phyloP scores from a whole-genome alignment of 2,797 vertebrate species.

The Otus scops region DNA sequence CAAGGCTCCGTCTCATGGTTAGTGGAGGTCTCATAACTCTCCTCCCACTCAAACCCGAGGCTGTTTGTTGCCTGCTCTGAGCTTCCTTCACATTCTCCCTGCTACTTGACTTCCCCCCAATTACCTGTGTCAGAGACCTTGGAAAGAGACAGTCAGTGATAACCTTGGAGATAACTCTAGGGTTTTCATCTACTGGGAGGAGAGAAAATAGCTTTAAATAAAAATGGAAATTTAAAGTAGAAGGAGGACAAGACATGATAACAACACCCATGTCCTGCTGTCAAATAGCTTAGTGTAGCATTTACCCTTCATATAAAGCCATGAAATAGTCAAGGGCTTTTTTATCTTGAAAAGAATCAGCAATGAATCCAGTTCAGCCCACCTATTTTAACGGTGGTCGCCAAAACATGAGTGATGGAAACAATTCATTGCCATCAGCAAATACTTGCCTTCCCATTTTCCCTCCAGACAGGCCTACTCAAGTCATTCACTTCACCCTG shows the following conservation, averaged over 20 bases:
- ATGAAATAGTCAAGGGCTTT: background rate
- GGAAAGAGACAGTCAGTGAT: background rate
- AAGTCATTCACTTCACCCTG: background rate
- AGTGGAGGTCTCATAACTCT: background rate
- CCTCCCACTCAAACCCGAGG: accelerated
- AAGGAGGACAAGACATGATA: background rate
- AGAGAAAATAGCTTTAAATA: constrained; percentile 37
- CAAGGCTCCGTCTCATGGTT: background rate
- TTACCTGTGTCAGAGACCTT: background rate
- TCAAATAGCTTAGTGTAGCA: background rate
- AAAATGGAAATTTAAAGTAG: constrained; percentile 19
- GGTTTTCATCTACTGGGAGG: background rate
- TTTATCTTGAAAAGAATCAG: background rate
- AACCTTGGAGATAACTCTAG: background rate
- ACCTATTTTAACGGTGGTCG: background rate
- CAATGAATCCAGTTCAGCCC: background rate
- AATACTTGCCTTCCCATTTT: background rate
- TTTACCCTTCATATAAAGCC: background rate
- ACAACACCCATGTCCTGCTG: constrained; percentile 11
- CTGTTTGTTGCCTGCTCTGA: background rate
- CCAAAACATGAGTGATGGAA: background rate
- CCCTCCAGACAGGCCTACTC: background rate
- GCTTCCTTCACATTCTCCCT: background rate
- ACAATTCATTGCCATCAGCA: background rate
- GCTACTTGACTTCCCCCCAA: background rate